Percentiles rank a stretch among this genome's conserved stretches.
Evolutionary conservation across 2,888 invertebrate genomes (phyloP).

Genomic region (Oscheius sp.): DNA sequence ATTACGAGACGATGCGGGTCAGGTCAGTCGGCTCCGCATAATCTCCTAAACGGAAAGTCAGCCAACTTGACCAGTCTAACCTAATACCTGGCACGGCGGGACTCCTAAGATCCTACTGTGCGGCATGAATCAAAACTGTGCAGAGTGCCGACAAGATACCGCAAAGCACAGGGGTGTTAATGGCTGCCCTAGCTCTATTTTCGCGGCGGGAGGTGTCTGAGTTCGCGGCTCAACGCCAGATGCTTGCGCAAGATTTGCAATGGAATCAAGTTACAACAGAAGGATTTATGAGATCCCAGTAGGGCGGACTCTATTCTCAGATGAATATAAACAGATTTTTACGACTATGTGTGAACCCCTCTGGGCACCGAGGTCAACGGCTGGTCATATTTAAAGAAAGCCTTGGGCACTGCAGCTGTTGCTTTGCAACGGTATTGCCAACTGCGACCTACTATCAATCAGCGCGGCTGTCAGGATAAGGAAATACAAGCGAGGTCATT

Average conservation of each 20-base stretch:
- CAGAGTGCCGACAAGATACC: not conserved
- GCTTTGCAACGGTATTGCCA: constrained; percentile 35
- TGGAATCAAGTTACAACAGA: constrained; percentile 11
- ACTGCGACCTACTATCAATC: constrained; percentile 34
- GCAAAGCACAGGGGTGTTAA: constrained; percentile 22
- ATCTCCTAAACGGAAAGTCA: constrained; percentile 24
- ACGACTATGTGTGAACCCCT: not conserved
- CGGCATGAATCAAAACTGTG: constrained; percentile 16
- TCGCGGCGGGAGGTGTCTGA: constrained; percentile 32
- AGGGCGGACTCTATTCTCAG: constrained; percentile 5
- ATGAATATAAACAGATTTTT: constrained; percentile 8
- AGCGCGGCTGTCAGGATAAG: constrained; percentile 34
- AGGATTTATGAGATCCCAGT: constrained; percentile 5
- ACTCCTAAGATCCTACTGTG: not conserved
- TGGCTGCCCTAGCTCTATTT: constrained; percentile 14
- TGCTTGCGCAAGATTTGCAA: constrained; percentile 28
- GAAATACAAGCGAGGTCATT: constrained; percentile 27
- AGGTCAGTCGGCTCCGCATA: constrained; percentile 29
- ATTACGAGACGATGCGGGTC: constrained; percentile 26
- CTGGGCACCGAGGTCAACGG: not conserved
- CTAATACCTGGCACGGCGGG: constrained; percentile 19
- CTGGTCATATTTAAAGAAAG: not conserved
- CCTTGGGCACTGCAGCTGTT: constrained; percentile 31
- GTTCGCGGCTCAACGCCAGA: constrained; percentile 29
- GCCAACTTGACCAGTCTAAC: constrained; percentile 21